These are phyloP conservation scores for Drosophila sproati DNA, from an alignment of 1,140 invertebrate species.

Conservation along the genomic window DNA sequence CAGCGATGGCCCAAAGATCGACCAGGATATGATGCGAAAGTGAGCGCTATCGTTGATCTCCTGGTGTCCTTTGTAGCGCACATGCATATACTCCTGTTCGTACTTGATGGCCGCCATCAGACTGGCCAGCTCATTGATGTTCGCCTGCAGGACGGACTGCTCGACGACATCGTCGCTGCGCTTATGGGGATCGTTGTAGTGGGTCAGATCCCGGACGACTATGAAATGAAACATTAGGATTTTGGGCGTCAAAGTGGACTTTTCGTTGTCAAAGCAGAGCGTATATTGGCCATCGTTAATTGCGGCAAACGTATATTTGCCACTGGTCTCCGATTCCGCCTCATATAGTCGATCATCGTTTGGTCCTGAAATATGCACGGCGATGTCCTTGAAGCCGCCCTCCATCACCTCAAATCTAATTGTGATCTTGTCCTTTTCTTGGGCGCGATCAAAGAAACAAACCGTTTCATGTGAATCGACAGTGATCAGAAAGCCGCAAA, in stretches of 20 bases:
- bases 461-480: slow-evolving; percentile 61
- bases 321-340: slow-evolving; percentile 35
- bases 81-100: slow-evolving; percentile 72
- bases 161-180: slow-evolving; percentile 55
- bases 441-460: slow-evolving; percentile 57
- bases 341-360: slow-evolving; percentile 19
- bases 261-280: slow-evolving; percentile 63
- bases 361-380: slow-evolving; percentile 40
- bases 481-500: slow-evolving; percentile 48
- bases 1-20: slow-evolving; percentile 49
- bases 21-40: slow-evolving; percentile 58
- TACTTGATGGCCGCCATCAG: slow-evolving; percentile 39
- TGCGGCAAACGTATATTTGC: slow-evolving; percentile 59
- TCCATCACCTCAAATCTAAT: slow-evolving; percentile 72
- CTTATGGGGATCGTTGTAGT: slow-evolving; percentile 33
- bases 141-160: slow-evolving; percentile 39
- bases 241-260: slow-evolving; percentile 65
- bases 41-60: slow-evolving; percentile 48
- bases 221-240: slow-evolving; percentile 69
- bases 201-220: slow-evolving; percentile 21
- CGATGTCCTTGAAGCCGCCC: slow-evolving; percentile 68
- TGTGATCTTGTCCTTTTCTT: slow-evolving; percentile 44
- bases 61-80: slow-evolving; percentile 51
- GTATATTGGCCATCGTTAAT: slow-evolving; percentile 29
- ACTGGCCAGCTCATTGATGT: slow-evolving; percentile 46